Conservation (phyloP, 1,140 invertebrate species). For the Bombus pyrosoma region DNA sequence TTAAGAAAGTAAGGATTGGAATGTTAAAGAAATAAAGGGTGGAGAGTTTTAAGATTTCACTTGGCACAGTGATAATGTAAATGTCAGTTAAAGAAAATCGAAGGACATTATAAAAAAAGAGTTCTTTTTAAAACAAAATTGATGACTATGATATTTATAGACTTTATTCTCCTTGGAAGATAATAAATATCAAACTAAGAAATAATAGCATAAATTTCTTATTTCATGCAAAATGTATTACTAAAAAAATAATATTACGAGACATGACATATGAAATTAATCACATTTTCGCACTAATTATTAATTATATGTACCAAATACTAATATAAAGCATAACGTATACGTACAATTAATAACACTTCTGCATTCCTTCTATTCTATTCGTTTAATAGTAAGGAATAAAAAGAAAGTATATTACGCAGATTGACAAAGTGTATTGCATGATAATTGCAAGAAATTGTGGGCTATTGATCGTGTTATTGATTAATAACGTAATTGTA, state of each 20-base stretch:
- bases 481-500: neutral
- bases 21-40: no score
- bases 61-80: neutral
- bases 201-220: neutral
- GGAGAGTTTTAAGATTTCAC: no score
- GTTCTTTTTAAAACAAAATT: neutral
- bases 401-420: no score
- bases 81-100: neutral
- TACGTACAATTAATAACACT: neutral
- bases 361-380: neutral
- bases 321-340: no score
- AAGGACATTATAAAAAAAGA: neutral
- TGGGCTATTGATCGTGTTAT: neutral
- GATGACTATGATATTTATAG: neutral
- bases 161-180: neutral
- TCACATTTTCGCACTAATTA: no score
- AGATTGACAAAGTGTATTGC: neutral
- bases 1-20: no score
- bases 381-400: no score
- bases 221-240: neutral
- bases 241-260: neutral
- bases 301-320: no score
- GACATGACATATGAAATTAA: no score
- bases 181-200: neutral
- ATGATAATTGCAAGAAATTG: slow-evolving; percentile 1